A percentile compares a stretch with the other conserved stretches of the same genome.
Conservation (phyloP, 1,140 invertebrate genomes). For the Drosophila micromelanica region DNA sequence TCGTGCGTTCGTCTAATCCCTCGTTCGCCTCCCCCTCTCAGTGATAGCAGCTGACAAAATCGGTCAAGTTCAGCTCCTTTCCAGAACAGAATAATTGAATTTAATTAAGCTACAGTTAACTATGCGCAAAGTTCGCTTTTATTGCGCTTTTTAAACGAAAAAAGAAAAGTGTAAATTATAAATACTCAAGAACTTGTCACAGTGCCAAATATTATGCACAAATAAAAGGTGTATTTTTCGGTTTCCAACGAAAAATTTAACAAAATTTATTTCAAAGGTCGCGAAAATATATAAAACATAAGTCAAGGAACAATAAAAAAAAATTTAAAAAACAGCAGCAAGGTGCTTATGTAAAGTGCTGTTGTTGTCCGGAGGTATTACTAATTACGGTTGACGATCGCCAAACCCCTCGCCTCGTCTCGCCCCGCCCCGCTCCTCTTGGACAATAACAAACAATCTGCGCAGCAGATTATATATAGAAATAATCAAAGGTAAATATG, state of each 20-base stretch:
- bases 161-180: constrained; percentile 40
- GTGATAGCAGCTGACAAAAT: constrained; percentile 52
- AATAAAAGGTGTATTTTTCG: constrained; percentile 59
- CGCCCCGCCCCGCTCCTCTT: no score
- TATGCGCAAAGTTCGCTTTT: constrained; percentile 4
- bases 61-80: constrained; percentile 73
- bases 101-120: neutral
- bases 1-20: constrained; percentile 26
- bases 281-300: neutral
- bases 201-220: constrained; percentile 53
- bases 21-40: constrained; percentile 16
- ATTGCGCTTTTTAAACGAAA: constrained; percentile 12
- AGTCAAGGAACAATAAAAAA: neutral
- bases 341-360: constrained; percentile 33
- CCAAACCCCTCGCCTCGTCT: neutral
- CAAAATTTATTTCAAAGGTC: constrained; percentile 21
- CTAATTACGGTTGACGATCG: constrained; percentile 14
- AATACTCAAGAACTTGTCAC: constrained; percentile 60
- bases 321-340: constrained; percentile 1
- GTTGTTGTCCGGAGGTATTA: neutral
- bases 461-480: constrained; percentile 40
- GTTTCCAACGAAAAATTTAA: constrained; percentile 26
- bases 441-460: constrained; percentile 23
- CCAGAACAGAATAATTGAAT: constrained; percentile 18
- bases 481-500: constrained; percentile 38